A percentile compares a stretch with the other conserved stretches of the same genome.
Conservation (phyloP, 1,140 invertebrate species). For the Scaptomyza montana region DNA sequence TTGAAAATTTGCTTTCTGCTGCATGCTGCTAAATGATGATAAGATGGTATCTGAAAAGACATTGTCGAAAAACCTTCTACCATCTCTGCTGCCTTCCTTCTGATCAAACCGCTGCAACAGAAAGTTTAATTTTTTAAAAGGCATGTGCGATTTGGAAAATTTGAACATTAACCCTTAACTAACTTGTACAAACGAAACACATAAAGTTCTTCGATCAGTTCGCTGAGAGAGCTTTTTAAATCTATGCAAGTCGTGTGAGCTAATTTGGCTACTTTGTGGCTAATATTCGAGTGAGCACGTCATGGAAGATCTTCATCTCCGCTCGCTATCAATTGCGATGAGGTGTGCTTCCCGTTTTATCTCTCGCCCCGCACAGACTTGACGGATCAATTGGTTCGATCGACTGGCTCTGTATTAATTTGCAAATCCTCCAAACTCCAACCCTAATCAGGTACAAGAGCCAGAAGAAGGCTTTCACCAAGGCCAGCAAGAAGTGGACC, state of each 20-base stretch:
- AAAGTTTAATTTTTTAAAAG: background rate
- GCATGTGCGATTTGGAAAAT: slow-evolving; percentile 15
- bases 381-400: slow-evolving; percentile 45
- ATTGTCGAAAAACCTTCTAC: slow-evolving; percentile 73
- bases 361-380: slow-evolving; percentile 56
- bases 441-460: slow-evolving; percentile 94
- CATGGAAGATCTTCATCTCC: slow-evolving; percentile 85
- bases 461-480: slow-evolving; percentile 99
- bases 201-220: slow-evolving; percentile 87
- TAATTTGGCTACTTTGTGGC: slow-evolving; percentile 43
- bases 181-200: slow-evolving; percentile 55
- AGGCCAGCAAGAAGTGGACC: slow-evolving; percentile 99
- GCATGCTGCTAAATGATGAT: slow-evolving; percentile 74
- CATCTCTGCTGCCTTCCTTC: slow-evolving; percentile 84
- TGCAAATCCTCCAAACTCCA: slow-evolving; percentile 41
- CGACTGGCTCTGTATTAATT: slow-evolving; percentile 43
- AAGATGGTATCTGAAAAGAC: slow-evolving; percentile 81
- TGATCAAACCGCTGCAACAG: slow-evolving; percentile 58
- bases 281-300: slow-evolving; percentile 70
- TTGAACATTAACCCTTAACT: slow-evolving; percentile 28
- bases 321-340: slow-evolving; percentile 85
- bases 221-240: slow-evolving; percentile 86
- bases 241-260: slow-evolving; percentile 83
- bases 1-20: slow-evolving; percentile 20
- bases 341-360: slow-evolving; percentile 77